Base-by-base conservation (phyloP, 2,113 vertebrate species). In the Salvelinus fontinalis region DNA sequence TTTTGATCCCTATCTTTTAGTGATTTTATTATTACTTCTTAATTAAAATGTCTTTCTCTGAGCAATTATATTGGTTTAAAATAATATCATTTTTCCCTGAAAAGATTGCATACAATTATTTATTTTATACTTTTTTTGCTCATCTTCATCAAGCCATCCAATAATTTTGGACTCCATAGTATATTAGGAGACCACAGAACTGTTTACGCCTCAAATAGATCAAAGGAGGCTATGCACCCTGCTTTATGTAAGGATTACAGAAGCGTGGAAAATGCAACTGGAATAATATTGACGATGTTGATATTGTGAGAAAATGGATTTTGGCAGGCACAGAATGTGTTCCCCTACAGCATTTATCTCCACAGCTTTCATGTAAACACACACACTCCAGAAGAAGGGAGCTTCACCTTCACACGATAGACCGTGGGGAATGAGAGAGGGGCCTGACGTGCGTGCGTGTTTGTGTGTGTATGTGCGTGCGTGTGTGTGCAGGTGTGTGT, bases 261-360 rank as follows among this genome's bases (percentile, higher is more conserved):
- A 70, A 76, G 74, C 75, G 78, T 70, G 82, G 85, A 86, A 87
- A 86, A 86, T 82, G 76, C 83, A 68, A 75, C 79, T 79, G 80
- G 79, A 75, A 74, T 85, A 82, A 83, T 90, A 77, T 89, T 89
- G 87, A 87, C 88, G 82, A 75, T 80, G 77, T 82, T 87, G 81
- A 85, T 88, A 54, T 82, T 79, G 70, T 76, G 74, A 68, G 5
- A 83, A 79, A 76, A 83, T 60, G 77, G 81, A 67, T 84, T 73
- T 79, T 85, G 78, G 79, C 77, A 73, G 70, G 57, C 70, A 65
- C 48, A 44, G 39, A 75, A 73, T 71, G 67, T 81, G 70, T 80
- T 83, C 74, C 49, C 75, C 27, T 20, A 64, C 64, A 60, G 6
- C 66, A 74, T 75, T 71, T 62, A 57, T 74, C 66, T 54, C 74